Evolutionary conservation across 2,113 vertebrate genomes (phyloP).

Genomic region (Pitta sordida): DNA sequence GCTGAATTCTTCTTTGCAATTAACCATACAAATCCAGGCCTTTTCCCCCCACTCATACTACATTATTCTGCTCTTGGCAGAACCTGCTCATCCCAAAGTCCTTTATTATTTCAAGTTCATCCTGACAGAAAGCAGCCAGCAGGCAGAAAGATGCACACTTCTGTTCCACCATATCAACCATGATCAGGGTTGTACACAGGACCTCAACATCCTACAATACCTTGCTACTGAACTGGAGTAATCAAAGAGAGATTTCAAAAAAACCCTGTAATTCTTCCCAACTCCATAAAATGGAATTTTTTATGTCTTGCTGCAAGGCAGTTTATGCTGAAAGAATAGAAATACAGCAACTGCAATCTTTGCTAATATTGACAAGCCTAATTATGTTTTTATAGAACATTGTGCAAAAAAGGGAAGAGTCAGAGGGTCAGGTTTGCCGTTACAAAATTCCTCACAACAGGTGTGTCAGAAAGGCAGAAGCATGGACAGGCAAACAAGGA

Average conservation of each 20-base stretch:
- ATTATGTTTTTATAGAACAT: not conserved
- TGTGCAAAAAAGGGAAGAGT: not conserved
- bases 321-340: not conserved
- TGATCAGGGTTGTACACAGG: not conserved
- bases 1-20: conserved; percentile 5
- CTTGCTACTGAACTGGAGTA: not conserved
- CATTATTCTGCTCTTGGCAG: not conserved
- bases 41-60: not conserved
- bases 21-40: conserved; percentile 10
- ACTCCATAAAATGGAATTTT: not conserved
- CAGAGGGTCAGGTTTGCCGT: not conserved
- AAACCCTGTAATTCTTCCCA: not conserved
- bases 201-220: not conserved
- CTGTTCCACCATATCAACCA: not conserved
- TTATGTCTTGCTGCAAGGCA: not conserved
- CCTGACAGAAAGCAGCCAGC: not conserved
- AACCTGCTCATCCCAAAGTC: not conserved
- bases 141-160: not conserved
- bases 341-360: not conserved
- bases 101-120: not conserved
- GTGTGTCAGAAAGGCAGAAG: not conserved
- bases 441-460: not conserved
- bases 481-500: not conserved
- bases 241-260: not conserved
- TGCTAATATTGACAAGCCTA: not conserved